Percentiles rank a stretch among this genome's conserved stretches.
These are phyloP conservation scores for Palaemon carinicauda DNA, from an alignment of 1,140 invertebrate genomes.

Conservation along the genomic window DNA sequence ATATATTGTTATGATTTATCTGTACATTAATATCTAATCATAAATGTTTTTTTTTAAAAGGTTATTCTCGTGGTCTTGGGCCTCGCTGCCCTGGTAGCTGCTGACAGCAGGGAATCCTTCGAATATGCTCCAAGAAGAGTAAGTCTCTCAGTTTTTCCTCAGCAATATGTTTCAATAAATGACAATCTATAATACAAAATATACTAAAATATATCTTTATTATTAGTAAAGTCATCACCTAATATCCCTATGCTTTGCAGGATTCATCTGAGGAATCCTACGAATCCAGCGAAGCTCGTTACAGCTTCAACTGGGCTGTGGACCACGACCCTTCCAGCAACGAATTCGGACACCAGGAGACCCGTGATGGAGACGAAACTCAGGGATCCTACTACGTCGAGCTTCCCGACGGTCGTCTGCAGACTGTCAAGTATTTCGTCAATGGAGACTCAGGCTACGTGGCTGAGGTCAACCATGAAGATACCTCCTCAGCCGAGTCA, in stretches of 20 bases:
- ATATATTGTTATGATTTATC: too few species aligned
- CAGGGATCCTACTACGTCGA: background rate
- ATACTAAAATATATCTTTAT: background rate
- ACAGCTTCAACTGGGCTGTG: background rate
- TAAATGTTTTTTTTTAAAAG: too few species aligned
- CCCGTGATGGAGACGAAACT: background rate
- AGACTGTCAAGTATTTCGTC: background rate
- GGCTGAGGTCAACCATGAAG: background rate
- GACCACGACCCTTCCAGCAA: background rate
- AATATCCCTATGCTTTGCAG: background rate
- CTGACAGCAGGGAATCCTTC: too few species aligned
- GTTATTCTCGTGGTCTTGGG: too few species aligned
- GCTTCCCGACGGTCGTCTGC: background rate
- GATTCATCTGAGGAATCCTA: background rate
- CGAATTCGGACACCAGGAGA: background rate
- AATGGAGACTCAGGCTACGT: background rate
- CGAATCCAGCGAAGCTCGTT: background rate
- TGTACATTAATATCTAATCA: too few species aligned
- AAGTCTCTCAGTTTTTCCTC: too few species aligned
- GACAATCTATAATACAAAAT: background rate
- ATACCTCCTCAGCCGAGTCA: too few species aligned
- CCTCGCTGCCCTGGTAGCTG: too few species aligned
- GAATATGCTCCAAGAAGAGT: too few species aligned
- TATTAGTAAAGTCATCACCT: background rate
- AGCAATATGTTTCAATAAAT: background rate